A percentile compares a stretch with the other conserved stretches of the same genome.
phyloP scores from a whole-genome alignment of 1,140 invertebrate species.

The Venustaconcha ellipsiformis region DNA sequence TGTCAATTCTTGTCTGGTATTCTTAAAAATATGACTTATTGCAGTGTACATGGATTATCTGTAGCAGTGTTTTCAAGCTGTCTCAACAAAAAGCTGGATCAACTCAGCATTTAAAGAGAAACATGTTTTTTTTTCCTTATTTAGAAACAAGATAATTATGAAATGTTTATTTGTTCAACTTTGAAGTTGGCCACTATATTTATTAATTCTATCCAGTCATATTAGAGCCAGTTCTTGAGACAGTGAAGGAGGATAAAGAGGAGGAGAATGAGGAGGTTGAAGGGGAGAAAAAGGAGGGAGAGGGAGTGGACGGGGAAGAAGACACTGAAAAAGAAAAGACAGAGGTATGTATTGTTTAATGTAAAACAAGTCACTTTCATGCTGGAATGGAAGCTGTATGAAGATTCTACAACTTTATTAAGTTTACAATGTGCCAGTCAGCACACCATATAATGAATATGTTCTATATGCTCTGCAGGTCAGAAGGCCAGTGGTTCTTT shows the following conservation, averaged over 20 bases:
- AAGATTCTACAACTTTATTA: neutral
- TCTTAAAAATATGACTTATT: neutral
- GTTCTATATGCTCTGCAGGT: neutral
- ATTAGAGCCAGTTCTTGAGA: slow-evolving; percentile 20
- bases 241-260: slow-evolving; percentile 35
- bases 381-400: neutral
- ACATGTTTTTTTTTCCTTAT: neutral
- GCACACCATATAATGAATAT: neutral
- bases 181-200: neutral
- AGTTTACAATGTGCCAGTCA: neutral
- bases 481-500: neutral
- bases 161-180: neutral
- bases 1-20: too few relatives aligned
- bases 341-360: slow-evolving; percentile 15
- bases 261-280: slow-evolving; percentile 40
- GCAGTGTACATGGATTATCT: neutral
- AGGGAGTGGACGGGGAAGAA: slow-evolving; percentile 40
- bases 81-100: neutral
- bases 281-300: slow-evolving; percentile 40
- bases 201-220: slow-evolving; percentile 7
- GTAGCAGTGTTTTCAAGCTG: neutral
- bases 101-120: neutral
- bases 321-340: slow-evolving; percentile 30
- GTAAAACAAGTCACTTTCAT: neutral
- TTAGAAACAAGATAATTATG: neutral